Conservation (phyloP, 2,113 vertebrate species). For the Sprattus sprattus region DNA sequence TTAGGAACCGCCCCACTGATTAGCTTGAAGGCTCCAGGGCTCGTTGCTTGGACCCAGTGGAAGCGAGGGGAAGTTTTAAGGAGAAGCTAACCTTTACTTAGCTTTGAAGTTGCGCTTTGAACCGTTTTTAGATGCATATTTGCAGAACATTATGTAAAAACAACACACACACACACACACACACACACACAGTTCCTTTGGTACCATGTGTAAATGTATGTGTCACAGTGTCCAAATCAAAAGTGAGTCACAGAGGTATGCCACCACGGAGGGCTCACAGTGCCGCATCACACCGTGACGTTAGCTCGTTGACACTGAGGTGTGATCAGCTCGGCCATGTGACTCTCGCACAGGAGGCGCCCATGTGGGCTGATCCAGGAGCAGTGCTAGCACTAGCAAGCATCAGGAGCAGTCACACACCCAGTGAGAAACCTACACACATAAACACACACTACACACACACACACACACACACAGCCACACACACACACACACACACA, state of each 20-base stretch:
- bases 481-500: too few species aligned
- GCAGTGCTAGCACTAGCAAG: not conserved
- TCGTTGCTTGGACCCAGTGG: too few species aligned
- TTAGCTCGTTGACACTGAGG: slow-evolving; percentile 50
- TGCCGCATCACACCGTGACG: slow-evolving; percentile 10
- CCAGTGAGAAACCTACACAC: not conserved
- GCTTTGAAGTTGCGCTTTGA: not conserved
- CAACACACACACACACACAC: not conserved
- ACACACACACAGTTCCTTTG: not conserved
- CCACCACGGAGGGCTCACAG: not conserved
- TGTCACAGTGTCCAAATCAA: not conserved
- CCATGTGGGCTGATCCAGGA: not conserved
- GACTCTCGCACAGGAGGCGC: not conserved
- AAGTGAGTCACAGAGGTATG: not conserved
- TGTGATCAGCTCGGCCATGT: slow-evolving; percentile 34
- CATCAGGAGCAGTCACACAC: too few species aligned
- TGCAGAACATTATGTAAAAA: too few species aligned
- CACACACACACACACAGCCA: not conserved
- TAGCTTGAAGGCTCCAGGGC: not conserved
- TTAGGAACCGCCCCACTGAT: slow-evolving; percentile 38
- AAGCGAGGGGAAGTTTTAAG: not conserved
- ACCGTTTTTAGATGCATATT: not conserved
- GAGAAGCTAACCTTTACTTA: not conserved
- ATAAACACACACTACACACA: not conserved
- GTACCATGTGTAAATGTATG: not conserved